Evolutionary conservation across 2,797 vertebrate genomes (phyloP).

Genomic region (Falco novaeseelandiae): DNA sequence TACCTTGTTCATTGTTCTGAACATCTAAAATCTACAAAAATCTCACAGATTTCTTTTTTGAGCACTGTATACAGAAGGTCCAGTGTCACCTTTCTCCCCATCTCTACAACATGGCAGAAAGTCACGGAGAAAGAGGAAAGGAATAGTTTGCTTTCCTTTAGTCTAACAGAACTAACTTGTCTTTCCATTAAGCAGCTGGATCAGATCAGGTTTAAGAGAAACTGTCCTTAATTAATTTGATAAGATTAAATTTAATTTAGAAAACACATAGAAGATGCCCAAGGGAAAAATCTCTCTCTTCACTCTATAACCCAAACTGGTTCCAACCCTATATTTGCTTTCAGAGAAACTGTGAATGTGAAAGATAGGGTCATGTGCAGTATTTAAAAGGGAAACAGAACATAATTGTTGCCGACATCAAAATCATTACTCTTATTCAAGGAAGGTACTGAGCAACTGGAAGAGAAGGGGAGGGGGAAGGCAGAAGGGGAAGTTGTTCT

Average conservation of each 20-base stretch:
- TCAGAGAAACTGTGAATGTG: neutral
- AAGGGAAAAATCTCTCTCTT: slow-evolving; percentile 17
- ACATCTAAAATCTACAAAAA: neutral
- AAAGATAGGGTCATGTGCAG: neutral
- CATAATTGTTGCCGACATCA: neutral
- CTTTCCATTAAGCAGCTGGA: slow-evolving; percentile 37
- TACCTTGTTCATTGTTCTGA: neutral
- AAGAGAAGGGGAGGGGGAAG: neutral
- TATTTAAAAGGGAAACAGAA: neutral
- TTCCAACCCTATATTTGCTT: neutral
- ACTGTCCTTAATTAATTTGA: slow-evolving; percentile 43
- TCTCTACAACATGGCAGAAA: neutral
- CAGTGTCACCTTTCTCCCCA: neutral
- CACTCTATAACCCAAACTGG: neutral
- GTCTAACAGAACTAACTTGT: neutral
- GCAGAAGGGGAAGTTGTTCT: neutral
- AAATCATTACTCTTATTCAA: neutral
- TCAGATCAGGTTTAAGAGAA: slow-evolving; percentile 45
- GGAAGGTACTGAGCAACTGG: neutral
- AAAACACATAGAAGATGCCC: slow-evolving; percentile 42
- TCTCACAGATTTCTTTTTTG: neutral
- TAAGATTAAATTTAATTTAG: slow-evolving; percentile 52
- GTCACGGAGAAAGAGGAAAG: neutral
- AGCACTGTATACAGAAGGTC: neutral
- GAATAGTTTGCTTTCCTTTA: neutral